Evolutionary conservation across 2,888 invertebrate species (phyloP), one percentile per base, ranked within the genome.

Genomic region (Amphimallon solstitiale): DNA sequence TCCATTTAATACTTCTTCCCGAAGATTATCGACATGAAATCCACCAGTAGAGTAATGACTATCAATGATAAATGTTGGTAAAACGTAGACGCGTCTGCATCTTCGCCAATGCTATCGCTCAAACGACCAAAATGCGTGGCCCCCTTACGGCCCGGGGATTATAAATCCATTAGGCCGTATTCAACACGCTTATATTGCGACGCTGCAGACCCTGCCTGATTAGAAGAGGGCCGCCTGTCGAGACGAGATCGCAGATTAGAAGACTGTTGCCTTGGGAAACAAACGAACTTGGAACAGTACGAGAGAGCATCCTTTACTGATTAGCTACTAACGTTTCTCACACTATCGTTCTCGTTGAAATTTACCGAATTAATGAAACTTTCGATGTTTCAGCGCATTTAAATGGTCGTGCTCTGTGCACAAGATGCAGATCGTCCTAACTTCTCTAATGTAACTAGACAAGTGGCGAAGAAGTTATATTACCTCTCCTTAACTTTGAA

Each of bases 31-130:
- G 56, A 56, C 56, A 29, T 15, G 37, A 10, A 40, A 56, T 56
- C 40, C 56, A 9, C 43, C 43, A 29, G 37, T 77, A 77, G 76
- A 80, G 80, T 84, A 84, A 84, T 84, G 84, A 83, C 82, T 81
- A 80, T 76, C 80, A 80, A 82, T 84, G 84, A 84, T 83, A 82
- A 84, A 84, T 83, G 80, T 56, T 79, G 77, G 77, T 75, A 80
- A 81, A 81, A 80, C 79, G 73, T 70, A 73, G 74, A 80, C 79
- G 82, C 82, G 80, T 82, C 82, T 82, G 80, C 81, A 77, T 79
- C 77, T 80, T 72, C 69, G 75, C 79, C 78, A 74, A 73, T 72
- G 75, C 75, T 74, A 79, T 79, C 77, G 74, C 76, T 78, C 78
- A 56, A 78, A 72, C 69, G 64, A 64, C 69, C 65, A 70, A 60